Evolutionary conservation across 2,888 invertebrate genomes (phyloP).

Genomic region (Carterocephalus palaemon): DNA sequence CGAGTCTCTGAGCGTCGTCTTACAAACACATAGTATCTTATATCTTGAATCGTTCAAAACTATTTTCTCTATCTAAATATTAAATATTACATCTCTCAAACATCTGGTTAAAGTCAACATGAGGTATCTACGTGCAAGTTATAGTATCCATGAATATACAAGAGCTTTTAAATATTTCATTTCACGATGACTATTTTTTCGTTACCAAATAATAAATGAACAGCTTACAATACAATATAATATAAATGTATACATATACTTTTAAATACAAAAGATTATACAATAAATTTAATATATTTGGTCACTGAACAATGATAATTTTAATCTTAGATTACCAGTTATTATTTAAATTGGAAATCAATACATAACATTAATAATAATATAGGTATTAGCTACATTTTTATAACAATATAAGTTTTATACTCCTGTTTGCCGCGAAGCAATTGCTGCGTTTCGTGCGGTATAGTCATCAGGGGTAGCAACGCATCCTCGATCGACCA

Average conservation of each 20-base stretch:
- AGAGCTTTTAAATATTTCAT: no score
- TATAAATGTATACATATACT: neutral
- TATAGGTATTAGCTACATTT: no score
- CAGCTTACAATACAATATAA: neutral
- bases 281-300: constrained; percentile 17
- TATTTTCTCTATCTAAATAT: constrained; percentile 19
- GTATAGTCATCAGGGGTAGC: no score
- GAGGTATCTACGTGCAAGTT: constrained; percentile 23
- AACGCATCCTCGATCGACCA: no score
- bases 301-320: constrained; percentile 12
- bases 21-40: constrained; percentile 15
- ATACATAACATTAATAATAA: no score
- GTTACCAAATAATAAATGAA: no score
- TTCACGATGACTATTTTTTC: no score
- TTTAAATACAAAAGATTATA: constrained; percentile 1
- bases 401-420: no score
- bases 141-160: constrained; percentile 7
- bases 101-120: constrained; percentile 19
- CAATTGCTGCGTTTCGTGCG: no score
- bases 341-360: no score
- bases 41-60: constrained; percentile 14
- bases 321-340: no score
- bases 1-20: constrained; percentile 35
- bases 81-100: constrained; percentile 5
- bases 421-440: no score